Base-by-base conservation (phyloP, 1,140 invertebrate genomes). In the Octopus sinensis region DNA sequence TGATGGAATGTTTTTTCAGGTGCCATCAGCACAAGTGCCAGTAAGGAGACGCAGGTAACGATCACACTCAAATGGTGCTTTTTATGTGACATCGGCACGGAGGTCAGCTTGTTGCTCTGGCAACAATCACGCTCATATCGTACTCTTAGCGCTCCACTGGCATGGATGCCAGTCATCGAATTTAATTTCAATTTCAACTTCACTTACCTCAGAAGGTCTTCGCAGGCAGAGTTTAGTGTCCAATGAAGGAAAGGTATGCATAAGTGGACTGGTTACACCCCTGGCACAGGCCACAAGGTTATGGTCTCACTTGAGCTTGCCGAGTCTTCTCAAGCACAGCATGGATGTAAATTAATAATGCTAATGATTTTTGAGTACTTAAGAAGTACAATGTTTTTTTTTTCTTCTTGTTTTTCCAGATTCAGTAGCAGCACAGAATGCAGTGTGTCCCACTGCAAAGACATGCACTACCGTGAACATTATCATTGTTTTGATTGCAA, bases 401-500 rank as follows among this genome's bases (percentile, higher is more conserved):
- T 80, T 76, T 4, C 71, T 73, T 71, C 73, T 81, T 23, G 62
- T 83, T 76, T 54, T 83, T 84, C 9, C 84, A 91, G 91, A 80
- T 96, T 94, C 89, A 92, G 92, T 53, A 95, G 93, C 82, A 93
- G 94, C 4, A 85, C 93, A 76, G 95, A 96, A 90, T 96, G 95
- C 89, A 94, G 95, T n/a, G 93, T 93, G 73, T 93, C 92, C 52
- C 94, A 94, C 86, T 96, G 95, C 91, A 94, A 94, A 85, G 95
- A 96, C 82, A 92, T 96, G 80, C 95, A 95, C 80, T 96, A 96
- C 89, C 92, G 96, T 84, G 97, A 99, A 90, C 97, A 99, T 90
- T 99, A 98, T 91, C 97, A 99, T 90, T 98, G 97, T 91, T 92
- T 97, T 86, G 96, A 98, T 90, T 98, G 97, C 91, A 93, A 93